Evolutionary conservation across 1,140 invertebrate species (phyloP).

Genomic region (Luehdorfia chinensis): DNA sequence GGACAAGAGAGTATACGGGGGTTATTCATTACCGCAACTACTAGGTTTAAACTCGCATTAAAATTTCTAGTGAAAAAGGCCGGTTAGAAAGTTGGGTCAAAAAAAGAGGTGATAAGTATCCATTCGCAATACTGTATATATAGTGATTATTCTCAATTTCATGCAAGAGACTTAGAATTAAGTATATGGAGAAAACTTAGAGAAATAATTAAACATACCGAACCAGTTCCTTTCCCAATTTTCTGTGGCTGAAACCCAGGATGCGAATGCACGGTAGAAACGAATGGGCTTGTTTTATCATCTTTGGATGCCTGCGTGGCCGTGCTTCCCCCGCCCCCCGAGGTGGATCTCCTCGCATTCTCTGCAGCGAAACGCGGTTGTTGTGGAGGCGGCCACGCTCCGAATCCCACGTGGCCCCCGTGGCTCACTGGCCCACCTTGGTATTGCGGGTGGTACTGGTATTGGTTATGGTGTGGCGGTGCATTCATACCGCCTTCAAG

Average conservation of each 20-base stretch:
- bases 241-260: constrained; percentile 96
- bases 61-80: too few species aligned
- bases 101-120: too few species aligned
- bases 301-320: constrained; percentile 74
- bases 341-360: constrained; percentile 56
- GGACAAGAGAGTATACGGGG: too few species aligned
- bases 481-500: constrained; percentile 77
- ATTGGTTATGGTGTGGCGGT: constrained; percentile 73
- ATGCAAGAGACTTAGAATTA: too few species aligned
- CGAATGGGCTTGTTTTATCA: constrained; percentile 88
- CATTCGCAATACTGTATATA: too few species aligned
- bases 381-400: constrained; percentile 41
- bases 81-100: too few species aligned
- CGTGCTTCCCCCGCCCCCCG: constrained; percentile 57
- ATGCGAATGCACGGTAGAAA: constrained; percentile 92
- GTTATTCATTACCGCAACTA: too few species aligned
- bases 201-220: constrained; percentile 55
- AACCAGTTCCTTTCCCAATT: constrained; percentile 89
- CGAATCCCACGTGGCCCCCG: constrained; percentile 45
- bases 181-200: too few species aligned
- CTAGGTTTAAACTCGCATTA: too few species aligned
- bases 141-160: too few species aligned
- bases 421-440: constrained; percentile 50
- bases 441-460: constrained; percentile 70
- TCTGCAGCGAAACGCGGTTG: constrained; percentile 72